Percentiles rank a stretch among this genome's conserved stretches.
These are phyloP conservation scores for Diachasma alloeum DNA, from an alignment of 1,140 invertebrate genomes.

Conservation along the genomic window DNA sequence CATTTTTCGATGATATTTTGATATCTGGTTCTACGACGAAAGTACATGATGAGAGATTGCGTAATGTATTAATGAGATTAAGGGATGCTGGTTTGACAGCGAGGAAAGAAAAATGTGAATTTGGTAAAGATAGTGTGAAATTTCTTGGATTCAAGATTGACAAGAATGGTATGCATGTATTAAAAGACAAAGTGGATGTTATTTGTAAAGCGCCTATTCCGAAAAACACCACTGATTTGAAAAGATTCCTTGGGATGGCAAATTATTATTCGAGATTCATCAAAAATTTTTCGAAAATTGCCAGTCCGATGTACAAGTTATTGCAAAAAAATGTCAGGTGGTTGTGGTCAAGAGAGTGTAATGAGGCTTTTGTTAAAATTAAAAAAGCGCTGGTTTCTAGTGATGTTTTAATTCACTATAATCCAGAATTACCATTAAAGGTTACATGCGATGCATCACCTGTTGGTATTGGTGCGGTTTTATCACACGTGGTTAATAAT, in stretches of 20 bases:
- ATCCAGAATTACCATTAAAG: not conserved
- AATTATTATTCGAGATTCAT: no score
- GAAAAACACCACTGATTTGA: not conserved
- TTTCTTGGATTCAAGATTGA: not conserved
- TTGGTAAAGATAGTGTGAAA: not conserved
- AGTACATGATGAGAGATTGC: not conserved
- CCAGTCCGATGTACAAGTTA: conserved; percentile 6
- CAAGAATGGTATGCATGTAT: not conserved
- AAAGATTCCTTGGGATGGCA: not conserved
- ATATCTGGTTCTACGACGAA: not conserved
- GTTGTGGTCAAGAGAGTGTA: not conserved
- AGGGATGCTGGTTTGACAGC: not conserved
- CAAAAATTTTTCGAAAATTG: not conserved
- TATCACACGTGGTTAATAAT: no score
- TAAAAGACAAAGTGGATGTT: not conserved
- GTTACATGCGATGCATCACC: not conserved
- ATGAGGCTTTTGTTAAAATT: not conserved
- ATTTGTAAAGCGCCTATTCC: not conserved
- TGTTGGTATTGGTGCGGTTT: no score
- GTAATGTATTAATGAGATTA: not conserved
- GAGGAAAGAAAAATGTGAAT: conserved; percentile 1
- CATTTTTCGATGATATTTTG: no score
- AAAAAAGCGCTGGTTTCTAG: not conserved
- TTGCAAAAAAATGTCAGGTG: conserved; percentile 17
- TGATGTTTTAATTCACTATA: not conserved